Base-by-base conservation (phyloP, 2,113 vertebrate genomes). In the Oenanthe melanoleuca region DNA sequence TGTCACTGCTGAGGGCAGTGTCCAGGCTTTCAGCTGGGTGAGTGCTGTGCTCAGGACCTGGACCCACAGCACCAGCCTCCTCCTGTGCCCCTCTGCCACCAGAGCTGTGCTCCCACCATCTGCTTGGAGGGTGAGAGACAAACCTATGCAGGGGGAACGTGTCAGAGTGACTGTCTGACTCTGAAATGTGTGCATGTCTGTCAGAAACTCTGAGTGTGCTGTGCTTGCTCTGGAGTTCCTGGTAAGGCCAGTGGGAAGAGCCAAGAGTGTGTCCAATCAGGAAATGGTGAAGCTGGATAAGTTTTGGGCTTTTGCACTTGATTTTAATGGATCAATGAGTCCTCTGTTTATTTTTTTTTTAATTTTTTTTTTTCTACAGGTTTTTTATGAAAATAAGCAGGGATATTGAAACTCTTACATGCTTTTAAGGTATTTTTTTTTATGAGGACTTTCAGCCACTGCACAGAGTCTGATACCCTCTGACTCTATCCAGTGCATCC, bases 401-500 rank as follows among this genome's bases (percentile, higher is more conserved):
- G 10, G 29, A 59, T 26, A 9, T 9, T 14, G 44, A 55, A 83
- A 49, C 42, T 55, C 42, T 55, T 56, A 18, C 26, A 53, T 50
- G 8, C 2, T 61, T 38, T 61, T 37, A 60, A 37, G 2, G 0
- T 40, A 0, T 69, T 26, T 28, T 71, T 19, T 72, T 40, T 9
- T 9, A 67, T 44, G 5, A 63, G 60, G 28, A 38, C 7, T 78
- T 52, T 22, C 34, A 87, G 28, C 10, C 24, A 24, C 28, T 38
- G 34, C 50, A 34, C 28, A 63, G 52, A 81, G 20, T 23, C 69
- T 85, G 52, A n/a, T 50, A 45, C 13, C 22, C 38, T 84, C 38
- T 2, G 3, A 64, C 14, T 25, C 12, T 16, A 5, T 31, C 42
- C 25, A 11, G 5, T 6, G 11, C 1, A 0, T 52, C 31, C 25